A percentile compares a stretch with the other conserved stretches of the same genome.
Evolutionary conservation across 2,113 vertebrate species (phyloP).

Genomic region (Mixornis gularis): DNA sequence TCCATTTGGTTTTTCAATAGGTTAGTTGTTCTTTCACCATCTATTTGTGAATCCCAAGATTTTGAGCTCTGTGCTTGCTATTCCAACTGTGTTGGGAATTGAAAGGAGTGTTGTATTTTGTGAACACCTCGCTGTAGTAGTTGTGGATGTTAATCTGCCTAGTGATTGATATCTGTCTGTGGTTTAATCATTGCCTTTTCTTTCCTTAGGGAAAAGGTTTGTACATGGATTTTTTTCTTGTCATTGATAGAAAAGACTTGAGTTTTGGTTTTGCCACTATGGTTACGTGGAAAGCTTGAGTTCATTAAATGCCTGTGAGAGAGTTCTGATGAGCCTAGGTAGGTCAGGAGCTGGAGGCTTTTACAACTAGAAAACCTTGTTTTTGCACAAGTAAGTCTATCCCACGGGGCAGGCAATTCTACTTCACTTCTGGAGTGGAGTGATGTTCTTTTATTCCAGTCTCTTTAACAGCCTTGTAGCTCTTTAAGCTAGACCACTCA

Average conservation of each 20-base stretch:
- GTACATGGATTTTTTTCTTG: background rate
- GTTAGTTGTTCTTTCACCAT: background rate
- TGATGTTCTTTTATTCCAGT: background rate
- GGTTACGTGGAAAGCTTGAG: background rate
- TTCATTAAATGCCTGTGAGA: background rate
- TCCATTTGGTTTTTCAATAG: background rate
- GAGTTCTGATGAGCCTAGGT: background rate
- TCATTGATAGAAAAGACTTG: background rate
- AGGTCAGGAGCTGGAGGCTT: background rate
- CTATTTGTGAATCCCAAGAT: background rate
- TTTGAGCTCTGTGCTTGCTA: background rate
- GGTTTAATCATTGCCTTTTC: background rate
- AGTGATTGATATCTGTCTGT: background rate
- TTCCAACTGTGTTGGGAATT: background rate
- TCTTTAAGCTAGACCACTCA: background rate
- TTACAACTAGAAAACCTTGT: background rate
- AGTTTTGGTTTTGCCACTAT: accelerated
- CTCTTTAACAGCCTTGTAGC: background rate
- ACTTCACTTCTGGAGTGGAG: background rate
- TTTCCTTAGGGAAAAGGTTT: background rate
- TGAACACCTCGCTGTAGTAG: accelerated
- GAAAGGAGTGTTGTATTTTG: background rate
- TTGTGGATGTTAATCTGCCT: background rate
- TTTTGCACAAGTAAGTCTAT: background rate
- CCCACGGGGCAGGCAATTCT: background rate